Evolutionary conservation across 2,888 invertebrate species (phyloP), one percentile per base, ranked within the genome.

Genomic region (Sarcophaga variegata): DNA sequence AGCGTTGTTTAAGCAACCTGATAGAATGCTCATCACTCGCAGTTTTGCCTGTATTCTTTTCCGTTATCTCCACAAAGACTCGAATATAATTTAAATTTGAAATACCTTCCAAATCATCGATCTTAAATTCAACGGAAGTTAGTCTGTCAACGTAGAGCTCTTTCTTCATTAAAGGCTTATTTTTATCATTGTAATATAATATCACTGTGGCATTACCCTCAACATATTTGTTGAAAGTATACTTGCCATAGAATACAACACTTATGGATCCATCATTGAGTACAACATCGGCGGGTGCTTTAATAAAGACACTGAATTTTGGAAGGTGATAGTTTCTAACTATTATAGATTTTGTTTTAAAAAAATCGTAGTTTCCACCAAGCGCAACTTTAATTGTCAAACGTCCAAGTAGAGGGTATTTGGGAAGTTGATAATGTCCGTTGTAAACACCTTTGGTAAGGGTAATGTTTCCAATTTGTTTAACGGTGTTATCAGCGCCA

Each of bases 161-260:
- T 96, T 95, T 45, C 98, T 60, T 60, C 0, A 49, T 54, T 54
- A 6, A 5, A 2, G 20, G 20, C 60, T 8, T 17, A 17, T 0
- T 6, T 17, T 4, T 5, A 20, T 60, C 11, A 0, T 60, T 0
- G 5, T 60, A 0, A 60, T 49, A 60, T 60, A 60, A 60, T 60
- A 4, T 20, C 5, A 60, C 97, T 95, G 63, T 59, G 2, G 70
- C 96, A 91, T 97, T 97, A 17, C 98, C 98, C 92, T 95, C 96
- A 0, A 98, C 97, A 72, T 97, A 96, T 90, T 97, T 96, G 0
- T 98, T 98, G 91, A 97, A 97, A 80, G 96, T 96, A 91, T 98
- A 97, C 90, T 97, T 97, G 59, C 63, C 75, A 49, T 63, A 75
- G 10, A 49, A 49, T 49, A 49, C 14, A 12, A 49, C 3, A 0